Evolutionary conservation across 2,797 vertebrate genomes (phyloP), one percentile per base, ranked within the genome.

Genomic region (Oryzias dopingdopingensis): DNA sequence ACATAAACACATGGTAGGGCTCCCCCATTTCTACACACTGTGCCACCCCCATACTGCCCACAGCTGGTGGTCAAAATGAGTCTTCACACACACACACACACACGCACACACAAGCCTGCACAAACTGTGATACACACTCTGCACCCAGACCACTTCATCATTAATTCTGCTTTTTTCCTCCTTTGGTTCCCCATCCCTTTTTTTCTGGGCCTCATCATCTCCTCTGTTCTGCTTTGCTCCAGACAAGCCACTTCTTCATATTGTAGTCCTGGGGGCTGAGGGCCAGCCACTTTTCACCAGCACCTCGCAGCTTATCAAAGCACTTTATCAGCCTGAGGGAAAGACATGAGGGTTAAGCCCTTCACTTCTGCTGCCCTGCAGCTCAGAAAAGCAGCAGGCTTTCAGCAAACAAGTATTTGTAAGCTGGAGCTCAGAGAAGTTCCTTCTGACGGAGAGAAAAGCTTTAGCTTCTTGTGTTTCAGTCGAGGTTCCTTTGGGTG

Each of bases 241-340:
- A 90, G 90, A 95, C 93, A 94, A 93, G 84, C 86, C 84, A 72
- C 74, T 85, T 90, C 93, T 95, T 95, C 89, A 95, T 92, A 91
- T 86, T 88, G 79, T 56, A 81, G 84, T 76, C 86, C 75, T 82
- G 87, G 86, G 87, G 85, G 89, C 82, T 91, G 88, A 91, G 92
- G 90, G 89, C 91, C 80, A 80, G 85, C 88, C 86, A 67, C 83
- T 88, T 91, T 91, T 92, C 87, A 88, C 90, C 92, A 90, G 84
- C 82, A 86, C 70, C 84, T 78, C 56, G n/a, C 63, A 74, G 90
- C 95, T 97, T 98, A 97, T 98, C 96, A 89, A 89, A 94, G 95
- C 95, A 96, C 97, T 97, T 95, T 97, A 96, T 98, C 96, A 90
- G 93, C 91, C 88, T 80, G 74, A 74, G 80, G 90, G 88, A 88